These are phyloP conservation scores for Lucilia sericata DNA, from an alignment of 1,140 invertebrate species.

Conservation along the genomic window DNA sequence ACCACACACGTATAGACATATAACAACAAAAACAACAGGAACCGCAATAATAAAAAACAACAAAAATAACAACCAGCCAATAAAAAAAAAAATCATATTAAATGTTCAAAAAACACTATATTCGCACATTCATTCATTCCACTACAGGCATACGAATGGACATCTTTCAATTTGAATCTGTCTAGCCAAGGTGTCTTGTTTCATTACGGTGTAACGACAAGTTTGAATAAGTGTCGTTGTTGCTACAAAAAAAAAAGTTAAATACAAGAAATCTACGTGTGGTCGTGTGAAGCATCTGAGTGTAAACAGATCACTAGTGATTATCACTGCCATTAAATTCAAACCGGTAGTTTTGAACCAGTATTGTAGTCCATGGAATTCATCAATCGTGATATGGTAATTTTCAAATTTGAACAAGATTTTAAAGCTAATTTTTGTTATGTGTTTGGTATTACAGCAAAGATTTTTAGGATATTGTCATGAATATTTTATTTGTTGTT, in stretches of 20 bases:
- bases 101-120: neutral
- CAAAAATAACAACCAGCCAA: neutral
- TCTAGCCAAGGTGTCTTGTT: constrained; percentile 28
- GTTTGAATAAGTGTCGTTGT: constrained; percentile 14
- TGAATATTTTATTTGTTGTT: neutral
- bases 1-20: constrained; percentile 34
- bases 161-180: constrained; percentile 26
- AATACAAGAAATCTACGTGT: constrained; percentile 11
- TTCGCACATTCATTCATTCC: neutral
- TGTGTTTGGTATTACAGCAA: neutral
- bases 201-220: constrained; percentile 23
- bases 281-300: constrained; percentile 34
- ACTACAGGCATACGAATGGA: neutral
- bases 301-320: neutral
- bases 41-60: neutral
- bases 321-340: constrained; percentile 14
- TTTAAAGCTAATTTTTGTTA: neutral
- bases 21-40: constrained; percentile 8
- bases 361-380: neutral
- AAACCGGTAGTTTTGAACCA: constrained; percentile 28
- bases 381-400: constrained; percentile 23
- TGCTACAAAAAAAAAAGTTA: neutral
- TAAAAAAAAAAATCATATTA: neutral
- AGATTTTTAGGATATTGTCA: neutral
- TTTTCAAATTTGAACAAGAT: constrained; percentile 7